A percentile compares a stretch with the other conserved stretches of the same genome.
Evolutionary conservation across 1,140 invertebrate genomes (phyloP).

Genomic region (Heliconius nattereri): DNA sequence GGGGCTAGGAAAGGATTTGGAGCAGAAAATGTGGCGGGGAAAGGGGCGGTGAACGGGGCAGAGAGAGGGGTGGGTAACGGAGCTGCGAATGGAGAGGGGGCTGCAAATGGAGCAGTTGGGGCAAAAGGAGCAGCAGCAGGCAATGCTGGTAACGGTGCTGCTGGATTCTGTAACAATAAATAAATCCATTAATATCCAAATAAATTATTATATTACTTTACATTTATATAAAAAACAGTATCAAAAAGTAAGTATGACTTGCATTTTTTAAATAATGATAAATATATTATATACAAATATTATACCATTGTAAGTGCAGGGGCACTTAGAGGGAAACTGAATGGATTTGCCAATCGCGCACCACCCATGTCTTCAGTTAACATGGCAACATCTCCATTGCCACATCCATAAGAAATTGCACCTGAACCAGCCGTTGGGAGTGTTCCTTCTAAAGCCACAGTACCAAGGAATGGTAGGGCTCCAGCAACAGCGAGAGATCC

Average conservation of each 20-base stretch:
- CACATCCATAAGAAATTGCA: constrained; percentile 49
- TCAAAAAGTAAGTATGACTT: background rate
- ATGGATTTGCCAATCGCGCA: constrained; percentile 16
- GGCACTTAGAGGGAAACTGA: constrained; percentile 25
- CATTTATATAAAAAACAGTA: background rate
- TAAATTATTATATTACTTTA: background rate
- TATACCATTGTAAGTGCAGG: background rate
- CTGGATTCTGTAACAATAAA: background rate
- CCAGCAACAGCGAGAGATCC: constrained; percentile 47
- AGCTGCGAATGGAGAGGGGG: background rate
- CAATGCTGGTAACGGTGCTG: background rate
- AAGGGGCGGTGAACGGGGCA: background rate
- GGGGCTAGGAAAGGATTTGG: constrained; percentile 10
- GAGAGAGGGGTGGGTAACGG: background rate
- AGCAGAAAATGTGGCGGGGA: background rate
- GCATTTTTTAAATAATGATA: background rate
- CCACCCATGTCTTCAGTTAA: constrained; percentile 40
- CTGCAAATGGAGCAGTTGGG: background rate
- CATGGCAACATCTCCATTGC: constrained; percentile 48
- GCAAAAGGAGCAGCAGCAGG: background rate
- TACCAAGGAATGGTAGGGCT: constrained; percentile 49
- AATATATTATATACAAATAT: background rate
- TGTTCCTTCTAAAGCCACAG: constrained; percentile 48
- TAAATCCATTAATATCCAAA: background rate
- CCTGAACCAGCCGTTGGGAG: constrained; percentile 50